A percentile compares a stretch with the other conserved stretches of the same genome.
Conservation (phyloP, 1,140 invertebrate species). For the Ylistrum balloti region DNA sequence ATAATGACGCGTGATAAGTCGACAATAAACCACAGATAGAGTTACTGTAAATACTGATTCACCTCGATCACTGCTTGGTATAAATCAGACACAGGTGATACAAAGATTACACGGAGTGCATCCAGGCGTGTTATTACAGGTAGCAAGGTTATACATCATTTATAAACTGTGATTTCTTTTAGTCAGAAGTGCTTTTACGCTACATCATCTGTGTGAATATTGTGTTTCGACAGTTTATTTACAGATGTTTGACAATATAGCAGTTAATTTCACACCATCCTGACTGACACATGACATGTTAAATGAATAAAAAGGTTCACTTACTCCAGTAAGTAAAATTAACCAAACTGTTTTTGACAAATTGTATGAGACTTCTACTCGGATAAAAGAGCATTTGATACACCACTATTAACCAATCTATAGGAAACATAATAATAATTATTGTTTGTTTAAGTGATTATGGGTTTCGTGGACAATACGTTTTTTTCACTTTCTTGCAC, state of each 20-base stretch:
- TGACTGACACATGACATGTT: conserved; percentile 10
- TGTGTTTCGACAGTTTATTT: conserved; percentile 19
- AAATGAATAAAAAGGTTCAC: conserved; percentile 5
- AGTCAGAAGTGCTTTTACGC: not conserved
- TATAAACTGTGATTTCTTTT: not conserved
- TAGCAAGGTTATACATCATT: not conserved
- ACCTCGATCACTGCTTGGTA: not conserved
- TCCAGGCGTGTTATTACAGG: not conserved
- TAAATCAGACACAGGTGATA: not conserved
- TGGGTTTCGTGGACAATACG: not conserved
- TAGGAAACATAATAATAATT: conserved; percentile 7
- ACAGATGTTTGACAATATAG: not conserved
- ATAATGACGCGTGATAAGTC: not conserved
- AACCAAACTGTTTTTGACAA: not conserved
- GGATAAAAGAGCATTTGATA: conserved; percentile 27
- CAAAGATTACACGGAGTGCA: conserved; percentile 12
- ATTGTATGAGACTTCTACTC: not conserved
- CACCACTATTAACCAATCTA: not conserved
- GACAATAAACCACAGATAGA: not conserved
- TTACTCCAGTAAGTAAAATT: conserved; percentile 11
- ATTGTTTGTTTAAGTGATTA: conserved; percentile 16
- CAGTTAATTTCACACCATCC: not conserved
- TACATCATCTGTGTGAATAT: not conserved
- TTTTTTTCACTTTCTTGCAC: conserved; percentile 38
- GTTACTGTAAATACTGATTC: not conserved